phyloP scores from a whole-genome alignment of 2,797 vertebrate species.

The Chaetophractus vellerosus region DNA sequence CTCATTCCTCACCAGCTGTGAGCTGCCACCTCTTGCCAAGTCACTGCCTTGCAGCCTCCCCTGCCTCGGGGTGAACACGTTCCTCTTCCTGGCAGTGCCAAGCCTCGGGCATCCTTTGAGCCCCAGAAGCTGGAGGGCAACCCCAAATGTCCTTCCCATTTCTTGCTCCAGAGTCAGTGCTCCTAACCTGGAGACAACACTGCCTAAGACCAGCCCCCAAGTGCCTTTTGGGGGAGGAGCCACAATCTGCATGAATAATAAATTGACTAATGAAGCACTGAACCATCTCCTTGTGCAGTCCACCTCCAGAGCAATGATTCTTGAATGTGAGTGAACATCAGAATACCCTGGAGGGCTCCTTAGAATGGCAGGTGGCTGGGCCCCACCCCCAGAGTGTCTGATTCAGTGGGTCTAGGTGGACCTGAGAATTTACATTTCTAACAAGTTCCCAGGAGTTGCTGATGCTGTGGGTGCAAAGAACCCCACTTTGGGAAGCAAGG shows the following conservation, averaged over 20 bases:
- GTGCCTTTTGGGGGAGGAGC: neutral
- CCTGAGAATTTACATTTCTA: neutral
- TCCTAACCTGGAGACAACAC: rapidly evolving
- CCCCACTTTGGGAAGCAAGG: neutral
- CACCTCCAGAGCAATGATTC: no score
- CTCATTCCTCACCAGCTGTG: neutral
- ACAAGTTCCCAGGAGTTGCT: rapidly evolving
- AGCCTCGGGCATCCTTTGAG: neutral
- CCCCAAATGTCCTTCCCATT: neutral
- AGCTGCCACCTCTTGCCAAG: no score
- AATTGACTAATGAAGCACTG: rapidly evolving
- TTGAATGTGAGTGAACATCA: no score
- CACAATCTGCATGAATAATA: neutral
- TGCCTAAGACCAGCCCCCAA: neutral
- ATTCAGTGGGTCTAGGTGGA: neutral
- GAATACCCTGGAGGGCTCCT: rapidly evolving
- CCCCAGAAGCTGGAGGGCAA: neutral
- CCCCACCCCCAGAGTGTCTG: neutral
- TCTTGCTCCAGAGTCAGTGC: neutral
- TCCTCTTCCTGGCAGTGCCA: neutral
- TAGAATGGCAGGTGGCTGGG: neutral
- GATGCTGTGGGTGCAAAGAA: neutral
- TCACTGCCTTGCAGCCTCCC: neutral
- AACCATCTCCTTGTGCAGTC: rapidly evolving
- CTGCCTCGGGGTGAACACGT: rapidly evolving